Base-by-base conservation (phyloP, 2,797 vertebrate genomes). In the Nannoperca obscura region DNA sequence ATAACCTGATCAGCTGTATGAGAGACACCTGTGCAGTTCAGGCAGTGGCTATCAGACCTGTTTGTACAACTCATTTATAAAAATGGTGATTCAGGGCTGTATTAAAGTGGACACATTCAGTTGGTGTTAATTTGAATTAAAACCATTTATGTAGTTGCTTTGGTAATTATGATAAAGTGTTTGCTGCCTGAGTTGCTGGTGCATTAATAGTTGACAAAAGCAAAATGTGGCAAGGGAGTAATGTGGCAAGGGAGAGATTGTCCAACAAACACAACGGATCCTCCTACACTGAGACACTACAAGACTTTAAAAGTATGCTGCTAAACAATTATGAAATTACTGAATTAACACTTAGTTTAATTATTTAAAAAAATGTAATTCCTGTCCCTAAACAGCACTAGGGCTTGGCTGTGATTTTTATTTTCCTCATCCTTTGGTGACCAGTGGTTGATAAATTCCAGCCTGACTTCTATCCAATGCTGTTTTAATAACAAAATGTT, bases 161-260 rank as follows among this genome's bases (percentile, higher is more conserved):
- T 63, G 30, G 57, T 87, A 72, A 88, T 86, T 77, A 84, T 84
- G 74, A 88, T 78, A 14, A 88, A 81, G 49, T 42, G 58, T 24
- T 76, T 67, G 20, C 64, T 60, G 66, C n/a, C 55, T 50, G 46
- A 68, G 34, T 74, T 73, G 60, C 63, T 19, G 47, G 5, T 13
- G 46, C 64, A 59, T 73, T 52, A 78, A 32, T 63, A 52, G 55
- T 66, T 80, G 36, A 62, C 13, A 74, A 27, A 27, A 36, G 24
- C 4, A 30, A 49, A 59, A 50, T 80, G 13, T n/a, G n/a, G n/a
- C n/a, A n/a, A n/a, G n/a, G n/a, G n/a, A n/a, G n/a, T 57, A 13
- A 78, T 20, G 58, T 49, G 40, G 13, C 27, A 38, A 54, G n/a
- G n/a, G 68, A 59, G 54, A 61, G 20, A 72, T 59, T 57, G n/a